Conservation (phyloP, 2,797 vertebrate genomes). For the Ctenopoma kingsleyae region DNA sequence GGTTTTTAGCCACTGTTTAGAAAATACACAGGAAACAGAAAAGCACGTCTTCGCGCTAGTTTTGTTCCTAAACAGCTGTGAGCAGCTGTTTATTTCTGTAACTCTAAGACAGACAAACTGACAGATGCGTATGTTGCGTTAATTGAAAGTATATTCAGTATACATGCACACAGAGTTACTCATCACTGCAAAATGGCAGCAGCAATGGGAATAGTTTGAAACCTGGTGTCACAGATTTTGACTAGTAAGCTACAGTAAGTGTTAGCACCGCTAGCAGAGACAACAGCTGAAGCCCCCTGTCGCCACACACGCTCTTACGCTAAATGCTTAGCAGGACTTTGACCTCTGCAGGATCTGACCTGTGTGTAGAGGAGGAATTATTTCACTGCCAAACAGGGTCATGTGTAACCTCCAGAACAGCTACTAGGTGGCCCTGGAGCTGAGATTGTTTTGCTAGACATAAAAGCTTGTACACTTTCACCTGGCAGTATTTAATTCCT, state of each 20-base stretch:
- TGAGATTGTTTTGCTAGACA: not conserved
- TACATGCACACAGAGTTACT: not conserved
- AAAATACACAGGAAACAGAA: slow-evolving; percentile 27
- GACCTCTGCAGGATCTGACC: not conserved
- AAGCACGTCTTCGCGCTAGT: not conserved
- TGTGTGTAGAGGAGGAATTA: not conserved
- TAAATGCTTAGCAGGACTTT: not conserved
- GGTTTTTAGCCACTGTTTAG: not conserved
- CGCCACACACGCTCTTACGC: not conserved
- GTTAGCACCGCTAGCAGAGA: too few relatives aligned
- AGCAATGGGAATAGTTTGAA: not conserved
- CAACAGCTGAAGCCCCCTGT: not conserved
- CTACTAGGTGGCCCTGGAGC: not conserved
- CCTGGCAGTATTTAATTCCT: not conserved
- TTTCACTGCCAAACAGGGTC: slow-evolving; percentile 1
- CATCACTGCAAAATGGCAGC: not conserved
- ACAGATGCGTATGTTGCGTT: too few relatives aligned
- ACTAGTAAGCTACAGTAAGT: not conserved
- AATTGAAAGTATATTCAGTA: not conserved
- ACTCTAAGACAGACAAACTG: not conserved
- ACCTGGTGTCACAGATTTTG: not conserved
- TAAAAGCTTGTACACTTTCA: not conserved
- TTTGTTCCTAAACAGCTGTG: not conserved
- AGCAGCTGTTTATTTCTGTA: not conserved
- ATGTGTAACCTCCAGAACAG: not conserved